phyloP scores from a whole-genome alignment of 2,888 invertebrate genomes.

The Cynaeus angustus region DNA sequence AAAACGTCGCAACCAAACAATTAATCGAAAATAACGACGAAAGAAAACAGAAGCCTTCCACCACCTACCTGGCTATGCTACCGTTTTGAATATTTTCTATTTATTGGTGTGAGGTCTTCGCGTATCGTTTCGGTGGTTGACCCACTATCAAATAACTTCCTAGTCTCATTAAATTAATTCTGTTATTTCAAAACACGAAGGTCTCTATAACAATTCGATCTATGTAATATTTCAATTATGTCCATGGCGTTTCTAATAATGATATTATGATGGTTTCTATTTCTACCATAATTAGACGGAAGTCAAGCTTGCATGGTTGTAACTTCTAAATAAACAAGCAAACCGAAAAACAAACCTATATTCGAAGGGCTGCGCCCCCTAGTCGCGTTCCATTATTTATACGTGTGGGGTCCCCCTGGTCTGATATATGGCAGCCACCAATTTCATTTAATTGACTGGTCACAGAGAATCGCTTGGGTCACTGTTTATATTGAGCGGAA shows the following conservation, averaged over 20 bases:
- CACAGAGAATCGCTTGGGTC: slow-evolving; percentile 64
- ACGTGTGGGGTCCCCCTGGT: slow-evolving; percentile 65
- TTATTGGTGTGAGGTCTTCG: slow-evolving; percentile 40
- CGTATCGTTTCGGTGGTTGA: slow-evolving; percentile 25
- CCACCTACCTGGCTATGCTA: slow-evolving; percentile 40
- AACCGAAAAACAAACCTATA: slow-evolving; percentile 9
- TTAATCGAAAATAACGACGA: slow-evolving; percentile 52
- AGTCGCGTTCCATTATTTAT: slow-evolving; percentile 64
- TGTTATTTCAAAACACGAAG: slow-evolving; percentile 38
- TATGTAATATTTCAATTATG: slow-evolving; percentile 39
- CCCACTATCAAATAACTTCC: slow-evolving; percentile 35
- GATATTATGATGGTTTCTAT: slow-evolving; percentile 16
- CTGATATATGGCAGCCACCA: slow-evolving; percentile 69
- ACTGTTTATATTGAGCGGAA: slow-evolving; percentile 58
- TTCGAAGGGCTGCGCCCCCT: slow-evolving; percentile 45
- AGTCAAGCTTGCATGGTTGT: slow-evolving; percentile 23
- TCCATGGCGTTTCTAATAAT: slow-evolving; percentile 37
- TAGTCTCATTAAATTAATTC: slow-evolving; percentile 42
- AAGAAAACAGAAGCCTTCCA: slow-evolving; percentile 30
- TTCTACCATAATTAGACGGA: slow-evolving; percentile 25
- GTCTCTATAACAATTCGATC: slow-evolving; percentile 18
- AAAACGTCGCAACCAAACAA: slow-evolving; percentile 44
- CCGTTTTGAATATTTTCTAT: slow-evolving; percentile 42
- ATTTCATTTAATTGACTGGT: slow-evolving; percentile 70
- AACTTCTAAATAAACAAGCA: slow-evolving; percentile 21